phyloP scores from a whole-genome alignment of 2,888 invertebrate species.

The Drosophila meridiana region DNA sequence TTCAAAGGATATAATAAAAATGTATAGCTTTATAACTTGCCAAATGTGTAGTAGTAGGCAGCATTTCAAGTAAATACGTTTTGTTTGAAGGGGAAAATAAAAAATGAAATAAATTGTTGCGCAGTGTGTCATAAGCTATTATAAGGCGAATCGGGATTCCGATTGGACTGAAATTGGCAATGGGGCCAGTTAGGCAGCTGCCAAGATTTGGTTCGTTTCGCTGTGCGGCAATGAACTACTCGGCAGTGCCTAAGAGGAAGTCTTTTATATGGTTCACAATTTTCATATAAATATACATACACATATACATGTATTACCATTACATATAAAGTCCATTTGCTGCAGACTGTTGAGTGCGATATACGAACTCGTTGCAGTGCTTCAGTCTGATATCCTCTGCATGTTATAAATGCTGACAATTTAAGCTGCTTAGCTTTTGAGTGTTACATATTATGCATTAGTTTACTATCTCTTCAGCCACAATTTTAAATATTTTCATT shows the following conservation, averaged over 20 bases:
- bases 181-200: slow-evolving; percentile 33
- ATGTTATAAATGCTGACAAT: slow-evolving; percentile 25
- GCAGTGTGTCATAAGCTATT: slow-evolving; percentile 52
- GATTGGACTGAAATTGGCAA: slow-evolving; percentile 34
- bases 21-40: slow-evolving; percentile 38
- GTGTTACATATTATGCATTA: slow-evolving; percentile 13
- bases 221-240: slow-evolving; percentile 33
- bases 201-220: slow-evolving; percentile 45
- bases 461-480: background rate
- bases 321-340: background rate
- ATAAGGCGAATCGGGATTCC: slow-evolving; percentile 41
- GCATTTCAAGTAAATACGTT: slow-evolving; percentile 13
- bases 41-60: slow-evolving; percentile 27
- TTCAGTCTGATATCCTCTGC: background rate
- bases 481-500: background rate
- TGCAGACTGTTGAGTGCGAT: background rate
- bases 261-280: slow-evolving; percentile 8
- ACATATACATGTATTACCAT: background rate
- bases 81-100: slow-evolving; percentile 1
- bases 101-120: slow-evolving; percentile 42
- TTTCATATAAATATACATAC: too few species aligned
- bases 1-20: background rate
- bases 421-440: slow-evolving; percentile 32
- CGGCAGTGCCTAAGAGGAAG: slow-evolving; percentile 38
- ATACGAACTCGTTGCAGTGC: too few species aligned